phyloP scores from a whole-genome alignment of 2,888 invertebrate species.

The Drosophila cyrtoloma region DNA sequence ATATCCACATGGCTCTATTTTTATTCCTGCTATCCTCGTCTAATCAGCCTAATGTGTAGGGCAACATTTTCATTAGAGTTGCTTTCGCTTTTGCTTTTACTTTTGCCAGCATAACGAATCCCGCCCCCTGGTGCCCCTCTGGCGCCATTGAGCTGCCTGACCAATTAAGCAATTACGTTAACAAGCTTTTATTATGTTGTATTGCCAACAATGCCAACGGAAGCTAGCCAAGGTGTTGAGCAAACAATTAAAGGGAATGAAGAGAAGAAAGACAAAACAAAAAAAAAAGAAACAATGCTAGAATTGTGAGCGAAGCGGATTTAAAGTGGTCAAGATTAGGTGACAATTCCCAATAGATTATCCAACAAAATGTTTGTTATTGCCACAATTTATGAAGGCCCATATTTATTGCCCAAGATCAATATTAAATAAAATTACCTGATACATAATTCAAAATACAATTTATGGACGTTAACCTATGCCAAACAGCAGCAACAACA shows the following conservation, averaged over 20 bases:
- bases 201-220: slow-evolving; percentile 36
- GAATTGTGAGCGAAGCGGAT: slow-evolving; percentile 40
- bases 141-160: slow-evolving; percentile 28
- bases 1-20: slow-evolving; percentile 58
- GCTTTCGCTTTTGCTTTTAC: slow-evolving; percentile 29
- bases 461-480: slow-evolving; percentile 43
- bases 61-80: slow-evolving; percentile 68
- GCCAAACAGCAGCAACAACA: slow-evolving; percentile 33
- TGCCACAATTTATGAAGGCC: slow-evolving; percentile 17
- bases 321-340: slow-evolving; percentile 65
- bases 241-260: slow-evolving; percentile 71
- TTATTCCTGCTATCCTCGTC: slow-evolving; percentile 50
- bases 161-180: slow-evolving; percentile 80
- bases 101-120: slow-evolving; percentile 11
- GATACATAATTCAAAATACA: slow-evolving; percentile 13
- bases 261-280: not conserved
- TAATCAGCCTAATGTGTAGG: slow-evolving; percentile 68
- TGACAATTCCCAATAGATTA: slow-evolving; percentile 37
- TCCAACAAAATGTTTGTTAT: slow-evolving; percentile 21
- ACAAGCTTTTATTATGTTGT: slow-evolving; percentile 78
- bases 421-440: not conserved
- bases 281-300: slow-evolving; percentile 29
- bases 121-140: not conserved
- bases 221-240: slow-evolving; percentile 67
- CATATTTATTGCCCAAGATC: not conserved